Base-by-base conservation (phyloP, 2,888 invertebrate genomes). In the Pollenia amentaria region DNA sequence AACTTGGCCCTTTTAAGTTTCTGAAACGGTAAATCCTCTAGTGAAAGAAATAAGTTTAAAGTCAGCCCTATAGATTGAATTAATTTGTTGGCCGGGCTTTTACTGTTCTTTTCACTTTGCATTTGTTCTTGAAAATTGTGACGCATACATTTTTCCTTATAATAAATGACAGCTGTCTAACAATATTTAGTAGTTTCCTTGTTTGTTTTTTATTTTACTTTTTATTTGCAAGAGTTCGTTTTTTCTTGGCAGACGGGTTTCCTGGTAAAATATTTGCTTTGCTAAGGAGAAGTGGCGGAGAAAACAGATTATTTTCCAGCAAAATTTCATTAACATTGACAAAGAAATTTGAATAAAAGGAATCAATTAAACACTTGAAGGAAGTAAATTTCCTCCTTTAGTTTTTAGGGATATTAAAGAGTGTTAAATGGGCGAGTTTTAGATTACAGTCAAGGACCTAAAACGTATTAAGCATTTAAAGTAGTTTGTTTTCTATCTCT, bases 311-410 rank as follows among this genome's bases (percentile, higher is more conserved):
- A 3, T 6, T n/a, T 79, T 29, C 51, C 6, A 48, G 53, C 14
- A 9, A 80, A 81, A 65, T 65, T 60, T 67, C 55, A 67, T 67
- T 67, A 44, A 60, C 60, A 65, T 82, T 75, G 55, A 73, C 72
- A 65, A 70, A 79, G 70, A 79, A 62, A 51, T 29, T 53, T 60
- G 2, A 70, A 16, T 53, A 42, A 29, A 62, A 12, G 9, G 11
- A 4, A 42, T 65, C 8, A 55, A 21, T 53, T 29, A 42, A 51
- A 38, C 0, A 29, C 12, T 65, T 76, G 8, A 53, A 44, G 16
- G 16, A 51, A 51, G 51, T n/a, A 21, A 29, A 7, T 40, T 51
- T 38, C 1, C 2, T 29, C 29, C 29, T 29, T 29, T 38, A 44
- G 11, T 12, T 12, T 12, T 64, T 11, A 7, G 44, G 18, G n/a